Evolutionary conservation across 1,140 invertebrate species (phyloP).

Genomic region (Aradophagus sp.): DNA sequence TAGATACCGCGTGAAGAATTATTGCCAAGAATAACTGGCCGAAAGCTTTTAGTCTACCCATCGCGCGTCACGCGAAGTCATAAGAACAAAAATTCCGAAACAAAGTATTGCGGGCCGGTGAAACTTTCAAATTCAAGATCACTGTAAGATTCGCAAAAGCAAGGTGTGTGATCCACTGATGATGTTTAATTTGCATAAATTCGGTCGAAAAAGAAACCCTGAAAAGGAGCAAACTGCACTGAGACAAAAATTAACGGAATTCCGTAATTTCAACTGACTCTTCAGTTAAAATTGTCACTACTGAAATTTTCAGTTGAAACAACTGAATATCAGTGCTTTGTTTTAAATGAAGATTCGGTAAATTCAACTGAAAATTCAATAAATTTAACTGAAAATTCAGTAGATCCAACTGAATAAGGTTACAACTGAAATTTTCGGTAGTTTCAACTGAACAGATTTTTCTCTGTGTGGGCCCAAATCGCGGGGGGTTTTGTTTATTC

Average conservation of each 20-base stretch:
- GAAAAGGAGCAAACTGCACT: too few species aligned
- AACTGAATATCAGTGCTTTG: too few species aligned
- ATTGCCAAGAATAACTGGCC: constrained; percentile 64
- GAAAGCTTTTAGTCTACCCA: constrained; percentile 57
- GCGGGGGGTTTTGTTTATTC: constrained; percentile 20
- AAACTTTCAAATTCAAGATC: constrained; percentile 41
- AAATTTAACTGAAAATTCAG: too few species aligned
- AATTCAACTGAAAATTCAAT: too few species aligned
- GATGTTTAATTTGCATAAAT: too few species aligned
- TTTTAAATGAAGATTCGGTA: too few species aligned
- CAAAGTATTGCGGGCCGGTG: constrained; percentile 33
- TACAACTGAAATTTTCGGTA: too few species aligned
- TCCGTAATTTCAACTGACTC: constrained; percentile 17
- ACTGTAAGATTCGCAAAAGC: constrained; percentile 27
- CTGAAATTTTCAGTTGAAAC: too few species aligned
- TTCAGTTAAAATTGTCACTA: too few species aligned
- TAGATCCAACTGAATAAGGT: too few species aligned
- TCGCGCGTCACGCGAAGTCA: constrained; percentile 44
- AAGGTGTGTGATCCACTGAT: constrained; percentile 24
- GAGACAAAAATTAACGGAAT: constrained; percentile 26
- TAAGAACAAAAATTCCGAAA: constrained; percentile 39
- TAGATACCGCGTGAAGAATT: constrained; percentile 58
- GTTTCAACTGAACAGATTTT: neutral
- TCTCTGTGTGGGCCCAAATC: too few species aligned
- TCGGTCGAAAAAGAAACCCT: too few species aligned